These are phyloP conservation scores for Anoplius nigerrimus DNA, from an alignment of 2,888 invertebrate genomes.

Conservation along the genomic window DNA sequence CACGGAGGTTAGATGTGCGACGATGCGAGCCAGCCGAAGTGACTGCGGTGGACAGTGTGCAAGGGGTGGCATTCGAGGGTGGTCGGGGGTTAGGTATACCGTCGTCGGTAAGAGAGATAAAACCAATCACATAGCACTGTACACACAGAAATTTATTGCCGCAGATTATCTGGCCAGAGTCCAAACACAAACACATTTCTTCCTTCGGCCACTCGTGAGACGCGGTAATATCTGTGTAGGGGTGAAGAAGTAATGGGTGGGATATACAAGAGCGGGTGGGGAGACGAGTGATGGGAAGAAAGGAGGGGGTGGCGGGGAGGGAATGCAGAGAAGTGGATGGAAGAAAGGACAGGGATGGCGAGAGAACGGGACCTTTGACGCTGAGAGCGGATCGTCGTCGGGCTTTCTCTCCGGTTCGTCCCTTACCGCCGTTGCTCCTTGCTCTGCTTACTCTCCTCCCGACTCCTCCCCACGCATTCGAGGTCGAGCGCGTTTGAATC, in stretches of 20 bases:
- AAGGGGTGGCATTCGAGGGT: too few species aligned
- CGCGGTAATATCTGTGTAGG: neutral
- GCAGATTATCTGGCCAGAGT: slow-evolving; percentile 72
- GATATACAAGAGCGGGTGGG: slow-evolving; percentile 2
- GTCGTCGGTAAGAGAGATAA: slow-evolving; percentile 62
- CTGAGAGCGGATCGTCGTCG: slow-evolving; percentile 49
- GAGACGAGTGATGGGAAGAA: slow-evolving; percentile 19
- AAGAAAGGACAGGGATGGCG: slow-evolving; percentile 19
- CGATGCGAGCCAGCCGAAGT: neutral
- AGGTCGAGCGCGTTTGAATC: slow-evolving; percentile 63
- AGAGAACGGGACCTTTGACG: slow-evolving; percentile 50
- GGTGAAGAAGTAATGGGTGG: slow-evolving; percentile 6
- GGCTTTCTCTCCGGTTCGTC: slow-evolving; percentile 45
- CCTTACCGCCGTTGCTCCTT: slow-evolving; percentile 7
- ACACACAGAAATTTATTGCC: slow-evolving; percentile 73
- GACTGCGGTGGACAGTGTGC: too few species aligned
- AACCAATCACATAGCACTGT: slow-evolving; percentile 72
- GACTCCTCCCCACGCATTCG: slow-evolving; percentile 29
- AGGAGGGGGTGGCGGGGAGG: slow-evolving; percentile 17
- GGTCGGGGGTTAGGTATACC: slow-evolving; percentile 47
- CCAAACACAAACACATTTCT: slow-evolving; percentile 73
- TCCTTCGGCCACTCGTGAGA: slow-evolving; percentile 43
- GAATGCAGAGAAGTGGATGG: slow-evolving; percentile 26
- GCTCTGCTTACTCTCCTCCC: neutral
- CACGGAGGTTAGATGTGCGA: slow-evolving; percentile 9